Evolutionary conservation across 2,888 invertebrate species (phyloP).

Genomic region (Mythimna pallens): DNA sequence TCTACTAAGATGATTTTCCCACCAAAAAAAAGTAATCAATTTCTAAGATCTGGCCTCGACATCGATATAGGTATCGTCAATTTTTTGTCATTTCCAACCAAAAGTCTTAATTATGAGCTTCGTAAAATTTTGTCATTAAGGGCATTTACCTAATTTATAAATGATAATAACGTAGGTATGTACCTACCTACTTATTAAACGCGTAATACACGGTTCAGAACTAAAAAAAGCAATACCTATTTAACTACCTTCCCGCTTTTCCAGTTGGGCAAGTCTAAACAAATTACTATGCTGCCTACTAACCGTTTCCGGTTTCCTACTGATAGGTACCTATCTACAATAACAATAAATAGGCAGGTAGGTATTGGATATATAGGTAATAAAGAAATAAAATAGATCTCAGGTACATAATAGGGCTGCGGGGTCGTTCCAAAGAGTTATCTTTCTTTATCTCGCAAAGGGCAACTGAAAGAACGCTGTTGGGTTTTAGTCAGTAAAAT

Average conservation of each 20-base stretch:
- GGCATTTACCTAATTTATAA: no score
- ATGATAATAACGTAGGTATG: background rate
- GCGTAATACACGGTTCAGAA: background rate
- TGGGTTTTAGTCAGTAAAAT: no score
- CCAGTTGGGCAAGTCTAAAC: background rate
- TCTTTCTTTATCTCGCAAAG: no score
- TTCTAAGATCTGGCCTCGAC: no score
- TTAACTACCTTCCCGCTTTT: background rate
- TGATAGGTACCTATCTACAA: no score
- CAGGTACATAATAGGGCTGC: background rate
- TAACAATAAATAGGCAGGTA: constrained; percentile 6
- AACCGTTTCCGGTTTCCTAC: constrained; percentile 6
- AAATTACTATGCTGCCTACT: background rate
- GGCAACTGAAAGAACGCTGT: no score
- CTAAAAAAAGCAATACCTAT: background rate
- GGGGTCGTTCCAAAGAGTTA: no score
- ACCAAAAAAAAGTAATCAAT: no score
- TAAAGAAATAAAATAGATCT: no score
- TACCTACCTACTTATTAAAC: background rate
- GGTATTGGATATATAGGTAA: no score
- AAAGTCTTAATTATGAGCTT: background rate
- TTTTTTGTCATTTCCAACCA: background rate
- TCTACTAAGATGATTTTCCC: no score
- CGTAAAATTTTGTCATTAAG: background rate
- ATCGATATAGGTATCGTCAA: no score